Evolutionary conservation across 2,888 invertebrate genomes (phyloP), one percentile per base, ranked within the genome.

Genomic region (Acrocyrtus sp.): DNA sequence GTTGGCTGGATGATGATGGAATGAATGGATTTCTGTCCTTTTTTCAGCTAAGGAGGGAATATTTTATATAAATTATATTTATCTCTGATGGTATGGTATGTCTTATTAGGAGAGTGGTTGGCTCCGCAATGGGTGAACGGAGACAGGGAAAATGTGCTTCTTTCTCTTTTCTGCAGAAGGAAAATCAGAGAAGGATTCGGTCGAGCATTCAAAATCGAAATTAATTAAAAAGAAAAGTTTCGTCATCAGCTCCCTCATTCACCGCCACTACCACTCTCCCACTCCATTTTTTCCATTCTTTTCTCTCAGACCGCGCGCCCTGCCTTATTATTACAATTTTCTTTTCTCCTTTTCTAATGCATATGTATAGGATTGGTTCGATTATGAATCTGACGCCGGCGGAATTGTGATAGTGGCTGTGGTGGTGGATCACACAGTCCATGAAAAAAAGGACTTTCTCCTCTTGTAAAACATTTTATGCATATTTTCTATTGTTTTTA

Each of bases 221-320:
- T 70, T 70, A 70, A 70, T 70, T 70, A 70, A 70, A 70, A 70
- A 70, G 70, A 70, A 70, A 70, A 70, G 70, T 70, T 70, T 70
- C 62, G 12, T 45, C 45, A 56, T 62, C 70, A 70, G 62, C 50
- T 56, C 50, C 29, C 61, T 53, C 45, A 63, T 53, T 62, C 62
- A 48, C 50, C 47, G n/a, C 34, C 34, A 34, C 34, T 34, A 12
- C 3, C 43, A 24, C 19, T 47, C 43, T 41, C 50, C 53, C 34
- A 43, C 69, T 41, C 58, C 24, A 51, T 56, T 47, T 39, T 62
- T 45, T 48, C 47, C 47, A 27, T 43, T 27, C 21, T 39, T 26
- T n/a, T 53, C 53, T 45, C 45, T 45, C 45, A n/a, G 17, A n/a
- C 12, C 19, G 47, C 43, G 26, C 50, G 53, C 34, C 43, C 69